phyloP scores from a whole-genome alignment of 2,113 vertebrate genomes.

The Onychostruthus taczanowskii region DNA sequence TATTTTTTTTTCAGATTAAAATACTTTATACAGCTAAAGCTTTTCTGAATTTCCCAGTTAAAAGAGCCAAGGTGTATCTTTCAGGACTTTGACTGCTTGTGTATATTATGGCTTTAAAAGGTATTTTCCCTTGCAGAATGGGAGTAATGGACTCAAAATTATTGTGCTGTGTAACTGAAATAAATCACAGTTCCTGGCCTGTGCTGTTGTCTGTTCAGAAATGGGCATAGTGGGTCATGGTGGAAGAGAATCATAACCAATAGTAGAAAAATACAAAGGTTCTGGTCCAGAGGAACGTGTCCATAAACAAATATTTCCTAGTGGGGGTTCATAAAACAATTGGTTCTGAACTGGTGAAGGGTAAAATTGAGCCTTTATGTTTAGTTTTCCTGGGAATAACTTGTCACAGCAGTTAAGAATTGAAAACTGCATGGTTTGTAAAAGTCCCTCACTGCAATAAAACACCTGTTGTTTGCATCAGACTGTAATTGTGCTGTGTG shows the following conservation, averaged over 20 bases:
- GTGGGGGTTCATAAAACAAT: neutral
- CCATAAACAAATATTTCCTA: neutral
- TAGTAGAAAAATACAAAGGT: neutral
- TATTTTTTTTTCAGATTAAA: neutral
- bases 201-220: neutral
- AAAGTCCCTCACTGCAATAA: neutral
- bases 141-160: neutral
- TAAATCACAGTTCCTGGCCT: neutral
- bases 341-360: slow-evolving; percentile 32
- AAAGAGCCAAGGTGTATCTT: neutral
- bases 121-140: neutral
- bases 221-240: neutral
- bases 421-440: neutral
- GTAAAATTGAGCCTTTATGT: slow-evolving; percentile 27
- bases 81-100: neutral
- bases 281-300: neutral
- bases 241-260: neutral
- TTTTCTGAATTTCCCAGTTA: neutral
- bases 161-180: neutral
- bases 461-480: neutral
- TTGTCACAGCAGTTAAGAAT: neutral
- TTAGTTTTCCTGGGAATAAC: slow-evolving; percentile 22
- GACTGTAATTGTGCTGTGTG: neutral
- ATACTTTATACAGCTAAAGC: neutral
- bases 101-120: neutral